Conservation (phyloP, 2,113 vertebrate genomes). For the Rhizomys pruinosus region DNA sequence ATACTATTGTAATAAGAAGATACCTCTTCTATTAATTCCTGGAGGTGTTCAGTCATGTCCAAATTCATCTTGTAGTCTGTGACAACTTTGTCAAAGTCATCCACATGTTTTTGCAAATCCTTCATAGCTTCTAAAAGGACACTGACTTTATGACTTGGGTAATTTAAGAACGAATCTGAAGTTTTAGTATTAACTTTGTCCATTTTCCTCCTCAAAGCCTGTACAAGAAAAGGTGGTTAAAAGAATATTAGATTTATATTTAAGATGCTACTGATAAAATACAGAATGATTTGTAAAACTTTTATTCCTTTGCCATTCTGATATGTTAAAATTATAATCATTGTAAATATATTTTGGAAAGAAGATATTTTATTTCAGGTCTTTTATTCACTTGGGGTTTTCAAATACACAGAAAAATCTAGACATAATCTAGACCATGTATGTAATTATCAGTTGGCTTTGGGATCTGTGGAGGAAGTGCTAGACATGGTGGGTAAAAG, state of each 20-base stretch:
- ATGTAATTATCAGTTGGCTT: not conserved
- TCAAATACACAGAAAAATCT: slow-evolving; percentile 11
- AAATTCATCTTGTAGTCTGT: slow-evolving; percentile 92
- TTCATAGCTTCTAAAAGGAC: slow-evolving; percentile 84
- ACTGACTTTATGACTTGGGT: slow-evolving; percentile 79
- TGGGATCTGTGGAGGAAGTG: not conserved
- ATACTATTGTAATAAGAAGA: not conserved
- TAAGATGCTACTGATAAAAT: not conserved
- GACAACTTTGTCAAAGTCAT: slow-evolving; percentile 89
- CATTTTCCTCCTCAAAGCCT: slow-evolving; percentile 91
- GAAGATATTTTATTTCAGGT: not conserved
- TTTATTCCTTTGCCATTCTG: not conserved
- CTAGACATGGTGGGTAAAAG: not conserved
- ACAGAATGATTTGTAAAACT: not conserved
- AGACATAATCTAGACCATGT: not conserved
- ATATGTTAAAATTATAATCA: slow-evolving; percentile 20
- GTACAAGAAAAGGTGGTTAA: slow-evolving; percentile 37
- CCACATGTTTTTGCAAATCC: slow-evolving; percentile 91
- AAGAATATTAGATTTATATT: not conserved
- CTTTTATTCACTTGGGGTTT: slow-evolving; percentile 1
- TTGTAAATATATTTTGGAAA: slow-evolving; percentile 3
- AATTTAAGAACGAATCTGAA: slow-evolving; percentile 82
- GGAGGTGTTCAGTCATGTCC: slow-evolving; percentile 90
- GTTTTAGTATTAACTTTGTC: slow-evolving; percentile 86
- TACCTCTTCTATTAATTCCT: slow-evolving; percentile 94